phyloP scores from a whole-genome alignment of 2,113 vertebrate species.

The Dipodomys stephensi region DNA sequence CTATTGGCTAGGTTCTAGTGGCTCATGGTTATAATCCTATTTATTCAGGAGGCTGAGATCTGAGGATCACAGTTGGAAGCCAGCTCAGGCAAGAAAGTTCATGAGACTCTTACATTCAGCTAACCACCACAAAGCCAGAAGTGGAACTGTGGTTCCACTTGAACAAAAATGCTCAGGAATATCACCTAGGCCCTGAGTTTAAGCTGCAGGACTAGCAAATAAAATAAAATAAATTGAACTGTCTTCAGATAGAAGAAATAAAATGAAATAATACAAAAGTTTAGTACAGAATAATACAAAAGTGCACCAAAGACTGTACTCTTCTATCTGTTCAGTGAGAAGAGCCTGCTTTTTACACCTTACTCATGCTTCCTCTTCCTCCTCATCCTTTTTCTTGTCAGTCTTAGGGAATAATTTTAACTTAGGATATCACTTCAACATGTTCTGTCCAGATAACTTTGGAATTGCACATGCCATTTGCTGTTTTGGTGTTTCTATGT shows the following conservation, averaged over 20 bases:
- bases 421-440: not conserved
- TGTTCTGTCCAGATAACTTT: not conserved
- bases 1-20: too few relatives aligned
- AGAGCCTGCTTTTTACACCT: not conserved
- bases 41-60: too few relatives aligned
- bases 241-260: not conserved
- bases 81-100: too few relatives aligned
- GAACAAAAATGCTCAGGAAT: too few relatives aligned
- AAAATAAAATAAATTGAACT: conserved; percentile 7
- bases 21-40: too few relatives aligned
- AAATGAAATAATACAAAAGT: not conserved
- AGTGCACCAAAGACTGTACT: not conserved
- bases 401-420: not conserved
- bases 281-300: not conserved
- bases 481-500: not conserved
- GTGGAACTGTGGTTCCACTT: too few relatives aligned
- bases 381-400: not conserved
- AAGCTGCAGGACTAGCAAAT: too few relatives aligned
- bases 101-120: too few relatives aligned
- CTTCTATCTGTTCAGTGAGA: not conserved
- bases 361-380: not conserved
- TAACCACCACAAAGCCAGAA: too few relatives aligned
- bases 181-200: too few relatives aligned
- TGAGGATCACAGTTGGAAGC: too few relatives aligned
- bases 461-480: not conserved